These are phyloP conservation scores for Diploscapter pachys DNA, from an alignment of 1,140 invertebrate genomes.

Conservation along the genomic window DNA sequence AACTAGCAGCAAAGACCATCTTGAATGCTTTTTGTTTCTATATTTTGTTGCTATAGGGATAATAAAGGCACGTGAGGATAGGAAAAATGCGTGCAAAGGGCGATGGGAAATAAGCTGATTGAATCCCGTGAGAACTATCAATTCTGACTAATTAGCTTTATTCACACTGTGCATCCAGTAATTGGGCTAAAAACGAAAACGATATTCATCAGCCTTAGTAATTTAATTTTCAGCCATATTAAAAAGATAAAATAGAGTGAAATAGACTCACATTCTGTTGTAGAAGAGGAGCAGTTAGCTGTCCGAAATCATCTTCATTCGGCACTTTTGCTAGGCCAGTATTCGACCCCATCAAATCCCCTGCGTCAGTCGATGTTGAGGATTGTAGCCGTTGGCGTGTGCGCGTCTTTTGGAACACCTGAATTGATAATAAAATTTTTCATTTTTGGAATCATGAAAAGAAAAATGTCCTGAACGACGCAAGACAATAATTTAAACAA, in stretches of 20 bases:
- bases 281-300: conserved; percentile 8
- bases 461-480: neutral
- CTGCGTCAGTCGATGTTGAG: conserved; percentile 11
- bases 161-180: no score
- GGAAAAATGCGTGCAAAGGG: no score
- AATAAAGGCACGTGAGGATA: no score
- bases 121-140: no score
- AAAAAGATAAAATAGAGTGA: neutral
- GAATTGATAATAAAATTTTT: conserved; percentile 1
- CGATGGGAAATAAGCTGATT: no score
- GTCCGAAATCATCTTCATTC: neutral
- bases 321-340: no score
- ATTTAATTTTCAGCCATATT: neutral
- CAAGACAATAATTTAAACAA: neutral
- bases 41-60: no score
- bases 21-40: no score
- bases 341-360: neutral
- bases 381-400: neutral
- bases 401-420: conserved; percentile 11
- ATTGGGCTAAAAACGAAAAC: no score
- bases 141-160: no score
- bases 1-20: no score
- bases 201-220: neutral
- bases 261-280: conserved; percentile 17
- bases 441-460: neutral